A percentile compares a stretch with the other conserved stretches of the same genome.
phyloP scores from a whole-genome alignment of 2,888 invertebrate species.

The Rugalucina vietnamica region DNA sequence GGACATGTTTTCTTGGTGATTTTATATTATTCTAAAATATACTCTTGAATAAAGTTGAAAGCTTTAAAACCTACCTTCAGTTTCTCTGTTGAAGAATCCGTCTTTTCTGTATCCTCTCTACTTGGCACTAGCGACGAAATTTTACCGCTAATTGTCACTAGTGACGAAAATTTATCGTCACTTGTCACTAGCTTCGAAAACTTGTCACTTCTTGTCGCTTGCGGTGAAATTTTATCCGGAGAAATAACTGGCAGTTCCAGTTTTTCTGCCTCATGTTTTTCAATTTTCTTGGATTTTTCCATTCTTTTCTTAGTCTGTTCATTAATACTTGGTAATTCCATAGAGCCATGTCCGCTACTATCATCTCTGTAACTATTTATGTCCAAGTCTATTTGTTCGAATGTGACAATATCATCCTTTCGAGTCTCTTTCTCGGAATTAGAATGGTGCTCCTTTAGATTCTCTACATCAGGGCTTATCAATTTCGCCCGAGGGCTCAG shows the following conservation, averaged over 20 bases:
- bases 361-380: not conserved
- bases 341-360: not conserved
- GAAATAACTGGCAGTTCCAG: not conserved
- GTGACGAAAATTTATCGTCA: not conserved
- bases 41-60: not conserved
- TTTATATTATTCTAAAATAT: not conserved
- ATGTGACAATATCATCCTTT: not conserved
- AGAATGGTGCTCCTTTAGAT: not conserved
- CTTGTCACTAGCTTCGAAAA: no score
- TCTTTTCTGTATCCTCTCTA: not conserved
- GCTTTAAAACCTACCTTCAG: not conserved
- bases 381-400: not conserved
- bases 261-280: not conserved
- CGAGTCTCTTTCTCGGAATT: not conserved
- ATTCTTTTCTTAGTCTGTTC: not conserved
- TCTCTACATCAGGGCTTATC: no score
- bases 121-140: not conserved
- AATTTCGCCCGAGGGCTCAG: no score
- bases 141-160: no score
- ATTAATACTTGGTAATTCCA: constrained; percentile 3
- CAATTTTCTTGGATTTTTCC: constrained; percentile 1
- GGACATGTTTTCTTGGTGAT: no score
- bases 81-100: not conserved
- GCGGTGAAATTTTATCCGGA: not conserved
- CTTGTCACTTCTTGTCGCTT: no score